phyloP scores from a whole-genome alignment of 1,140 invertebrate species.

The Lordiphosa mommai region DNA sequence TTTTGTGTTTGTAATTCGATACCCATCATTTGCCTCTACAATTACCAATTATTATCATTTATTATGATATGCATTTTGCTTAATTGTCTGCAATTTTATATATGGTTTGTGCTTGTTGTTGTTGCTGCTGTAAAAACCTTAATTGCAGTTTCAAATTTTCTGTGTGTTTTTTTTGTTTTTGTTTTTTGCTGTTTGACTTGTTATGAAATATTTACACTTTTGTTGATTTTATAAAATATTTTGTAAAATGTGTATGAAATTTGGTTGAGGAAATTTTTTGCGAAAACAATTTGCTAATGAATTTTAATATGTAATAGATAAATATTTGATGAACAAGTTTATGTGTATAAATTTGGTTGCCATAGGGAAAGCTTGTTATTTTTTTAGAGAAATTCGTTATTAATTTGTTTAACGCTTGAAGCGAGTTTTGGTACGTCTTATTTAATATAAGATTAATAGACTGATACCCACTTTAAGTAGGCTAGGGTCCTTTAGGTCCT shows the following conservation, averaged over 20 bases:
- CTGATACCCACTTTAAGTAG: no score
- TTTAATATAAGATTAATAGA: no score
- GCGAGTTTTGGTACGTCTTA: no score
- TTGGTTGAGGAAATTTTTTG: no score
- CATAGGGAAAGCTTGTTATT: no score
- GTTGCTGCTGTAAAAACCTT: constrained; percentile 3
- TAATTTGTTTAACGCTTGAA: no score
- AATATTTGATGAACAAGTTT: no score
- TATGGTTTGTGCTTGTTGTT: constrained; percentile 33
- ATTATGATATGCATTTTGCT: constrained; percentile 24
- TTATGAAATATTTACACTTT: constrained; percentile 8
- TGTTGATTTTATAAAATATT: constrained; percentile 2
- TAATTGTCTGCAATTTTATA: constrained; percentile 36
- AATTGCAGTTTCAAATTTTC: constrained; percentile 30
- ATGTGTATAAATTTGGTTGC: no score
- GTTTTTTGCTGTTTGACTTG: not conserved
- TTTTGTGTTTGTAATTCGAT: not conserved
- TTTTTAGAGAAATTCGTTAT: no score
- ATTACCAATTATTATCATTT: not conserved
- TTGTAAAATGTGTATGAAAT: not conserved
- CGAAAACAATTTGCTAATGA: no score
- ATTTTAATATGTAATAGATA: no score
- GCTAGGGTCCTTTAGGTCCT: no score
- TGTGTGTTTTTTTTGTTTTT: not conserved
- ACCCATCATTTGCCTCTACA: not conserved